phyloP scores from a whole-genome alignment of 2,797 vertebrate genomes.

The Falco novaeseelandiae region DNA sequence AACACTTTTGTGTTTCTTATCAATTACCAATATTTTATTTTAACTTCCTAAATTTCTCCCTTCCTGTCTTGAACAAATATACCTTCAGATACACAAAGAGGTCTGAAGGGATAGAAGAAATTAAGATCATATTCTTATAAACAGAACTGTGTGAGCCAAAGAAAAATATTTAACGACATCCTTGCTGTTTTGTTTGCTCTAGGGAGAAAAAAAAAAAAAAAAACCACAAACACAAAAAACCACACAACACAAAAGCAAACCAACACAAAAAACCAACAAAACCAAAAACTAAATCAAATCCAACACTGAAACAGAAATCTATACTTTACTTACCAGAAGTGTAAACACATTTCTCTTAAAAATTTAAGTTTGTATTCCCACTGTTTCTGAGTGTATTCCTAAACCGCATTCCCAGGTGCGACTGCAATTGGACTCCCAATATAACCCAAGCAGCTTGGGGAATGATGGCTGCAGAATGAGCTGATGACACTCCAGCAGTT shows the following conservation, averaged over 20 bases:
- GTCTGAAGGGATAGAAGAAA: neutral
- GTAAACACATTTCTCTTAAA: neutral
- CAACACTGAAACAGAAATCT: neutral
- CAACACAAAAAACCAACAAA: too few relatives aligned
- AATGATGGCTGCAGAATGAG: neutral
- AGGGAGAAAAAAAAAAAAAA: neutral
- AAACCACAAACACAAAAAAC: too few relatives aligned
- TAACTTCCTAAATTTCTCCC: neutral
- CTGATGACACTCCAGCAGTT: neutral
- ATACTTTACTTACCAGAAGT: neutral
- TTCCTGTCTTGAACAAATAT: neutral
- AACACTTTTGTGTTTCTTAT: neutral
- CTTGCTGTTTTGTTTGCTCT: neutral
- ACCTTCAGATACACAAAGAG: neutral
- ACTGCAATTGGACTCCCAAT: neutral
- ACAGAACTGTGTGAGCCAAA: neutral
- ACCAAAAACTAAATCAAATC: rapidly evolving
- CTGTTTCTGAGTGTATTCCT: neutral
- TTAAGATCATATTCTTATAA: neutral
- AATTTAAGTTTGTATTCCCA: neutral
- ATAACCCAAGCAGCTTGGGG: neutral
- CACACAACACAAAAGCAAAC: neutral
- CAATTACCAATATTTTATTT: neutral
- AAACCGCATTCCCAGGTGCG: neutral
- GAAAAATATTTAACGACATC: neutral